Evolutionary conservation across 2,888 invertebrate species (phyloP), one percentile per base, ranked within the genome.

Genomic region (Diarsia rubi): DNA sequence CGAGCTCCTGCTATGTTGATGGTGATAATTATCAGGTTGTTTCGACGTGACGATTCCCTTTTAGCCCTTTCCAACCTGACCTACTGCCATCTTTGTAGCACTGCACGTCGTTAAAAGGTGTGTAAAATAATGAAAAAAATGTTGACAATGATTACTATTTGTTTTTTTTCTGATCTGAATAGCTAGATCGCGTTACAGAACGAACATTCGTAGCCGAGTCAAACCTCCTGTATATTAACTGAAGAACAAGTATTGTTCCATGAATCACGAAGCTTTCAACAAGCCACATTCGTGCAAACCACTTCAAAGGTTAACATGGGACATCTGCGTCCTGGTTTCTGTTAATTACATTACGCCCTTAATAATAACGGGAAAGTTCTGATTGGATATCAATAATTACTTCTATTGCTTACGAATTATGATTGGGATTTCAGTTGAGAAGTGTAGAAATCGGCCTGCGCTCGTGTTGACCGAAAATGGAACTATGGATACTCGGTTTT

Each of bases 271-370:
- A 47, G 80, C 73, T 73, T 75, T 75, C 68, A 82, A 79, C 83
- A 71, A 75, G 69, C 73, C 75, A 75, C 84, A 81, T 86, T 84
- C 84, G 86, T 79, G 84, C 86, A 85, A 78, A 83, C 73, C 81
- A 75, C 89, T 91, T 91, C 88, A 94, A 94, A 91, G 88, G 91
- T 93, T 93, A 93, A 92, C 90, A 92, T 91, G 92, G 66, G 27
- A 80, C 88, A 86, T 93, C 92, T 91, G 91, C 90, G 93, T 79
- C 82, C 79, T 73, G 84, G 70, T 79, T 86, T 75, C 69, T 49
- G 64, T 81, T 88, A 80, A 76, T 74, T 72, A 82, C 31, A 47
- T 66, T 84, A 93, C 90, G 85, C 83, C 81, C 75, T 74, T 92
- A 88, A 92, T 85, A 84, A 83, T 86, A 85, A 76, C 69, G 12